Conservation (phyloP, 2,113 vertebrate species). For the Zosterops lateralis region DNA sequence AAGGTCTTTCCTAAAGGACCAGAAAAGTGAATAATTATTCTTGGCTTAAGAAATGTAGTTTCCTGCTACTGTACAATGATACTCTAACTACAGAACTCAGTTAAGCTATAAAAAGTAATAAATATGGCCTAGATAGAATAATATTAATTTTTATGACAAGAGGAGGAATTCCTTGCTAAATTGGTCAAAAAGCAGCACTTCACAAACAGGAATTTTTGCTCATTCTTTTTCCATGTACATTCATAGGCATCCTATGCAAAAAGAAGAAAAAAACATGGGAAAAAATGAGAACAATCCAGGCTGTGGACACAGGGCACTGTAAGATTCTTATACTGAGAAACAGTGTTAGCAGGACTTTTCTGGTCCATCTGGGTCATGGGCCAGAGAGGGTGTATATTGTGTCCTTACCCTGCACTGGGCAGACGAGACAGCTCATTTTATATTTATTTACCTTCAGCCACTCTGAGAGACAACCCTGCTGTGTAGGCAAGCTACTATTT, state of each 20-base stretch:
- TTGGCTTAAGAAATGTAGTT: neutral
- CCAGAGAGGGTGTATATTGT: rapidly evolving
- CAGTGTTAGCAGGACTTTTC: neutral
- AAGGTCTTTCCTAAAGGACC: neutral
- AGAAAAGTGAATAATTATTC: neutral
- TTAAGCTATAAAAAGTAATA: neutral
- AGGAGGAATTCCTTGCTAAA: neutral
- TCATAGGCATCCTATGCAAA: neutral
- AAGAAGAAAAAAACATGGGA: neutral
- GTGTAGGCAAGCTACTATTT: neutral
- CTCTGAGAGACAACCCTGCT: neutral
- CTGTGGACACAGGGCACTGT: neutral
- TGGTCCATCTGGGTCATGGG: neutral
- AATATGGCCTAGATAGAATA: neutral
- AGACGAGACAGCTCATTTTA: neutral
- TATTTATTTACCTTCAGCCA: conserved; percentile 1
- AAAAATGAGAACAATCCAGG: neutral
- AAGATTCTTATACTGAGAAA: neutral
- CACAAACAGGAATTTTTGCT: neutral
- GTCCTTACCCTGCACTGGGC: neutral
- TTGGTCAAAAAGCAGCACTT: neutral
- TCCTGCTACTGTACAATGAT: neutral
- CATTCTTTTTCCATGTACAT: neutral
- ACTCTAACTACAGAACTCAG: neutral
- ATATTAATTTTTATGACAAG: neutral